Conservation (phyloP, 2,888 invertebrate species). For the Monoplex corrugatus region DNA sequence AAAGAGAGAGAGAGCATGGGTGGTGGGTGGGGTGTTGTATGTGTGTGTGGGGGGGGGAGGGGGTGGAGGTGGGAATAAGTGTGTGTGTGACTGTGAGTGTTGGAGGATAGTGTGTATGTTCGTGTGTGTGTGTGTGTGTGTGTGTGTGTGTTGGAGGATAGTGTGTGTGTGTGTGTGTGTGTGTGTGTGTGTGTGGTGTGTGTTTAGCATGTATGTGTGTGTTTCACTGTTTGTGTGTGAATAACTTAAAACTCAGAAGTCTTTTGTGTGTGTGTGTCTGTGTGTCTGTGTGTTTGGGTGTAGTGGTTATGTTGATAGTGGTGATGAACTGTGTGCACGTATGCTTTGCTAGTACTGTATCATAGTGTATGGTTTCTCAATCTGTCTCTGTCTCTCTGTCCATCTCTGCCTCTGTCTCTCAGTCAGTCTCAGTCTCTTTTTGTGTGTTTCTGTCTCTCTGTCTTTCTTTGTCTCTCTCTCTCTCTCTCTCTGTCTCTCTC, state of each 20-base stretch:
- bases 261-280: background rate
- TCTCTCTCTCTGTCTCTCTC: constrained; percentile 13
- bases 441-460: background rate
- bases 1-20: too few relatives aligned
- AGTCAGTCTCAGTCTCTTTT: background rate
- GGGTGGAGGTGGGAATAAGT: background rate
- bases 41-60: too few relatives aligned
- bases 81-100: too few relatives aligned
- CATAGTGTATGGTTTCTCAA: background rate
- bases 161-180: background rate
- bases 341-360: background rate
- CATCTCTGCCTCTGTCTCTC: background rate
- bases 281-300: background rate
- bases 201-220: background rate
- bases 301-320: background rate
- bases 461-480: constrained; percentile 13
- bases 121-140: background rate
- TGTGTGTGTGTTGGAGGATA: background rate
- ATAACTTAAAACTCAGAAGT: too few relatives aligned
- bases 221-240: background rate
- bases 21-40: too few relatives aligned
- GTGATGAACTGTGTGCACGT: background rate
- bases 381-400: background rate
- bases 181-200: background rate
- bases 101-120: too few relatives aligned